Evolutionary conservation across 2,797 vertebrate genomes (phyloP).

Genomic region (Aselliscus stoliczkanus): DNA sequence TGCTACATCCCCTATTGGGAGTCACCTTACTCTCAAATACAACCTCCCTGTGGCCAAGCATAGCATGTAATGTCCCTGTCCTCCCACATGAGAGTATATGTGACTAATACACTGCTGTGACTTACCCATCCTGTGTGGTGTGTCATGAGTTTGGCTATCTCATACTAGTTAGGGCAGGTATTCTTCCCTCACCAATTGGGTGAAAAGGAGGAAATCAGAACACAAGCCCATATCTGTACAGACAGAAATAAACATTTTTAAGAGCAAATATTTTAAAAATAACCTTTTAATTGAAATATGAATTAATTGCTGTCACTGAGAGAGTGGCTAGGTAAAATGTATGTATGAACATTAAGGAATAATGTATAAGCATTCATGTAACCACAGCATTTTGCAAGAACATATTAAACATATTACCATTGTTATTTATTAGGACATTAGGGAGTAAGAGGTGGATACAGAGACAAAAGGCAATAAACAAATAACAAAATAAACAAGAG

Average conservation of each 20-base stretch:
- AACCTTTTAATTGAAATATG: not conserved
- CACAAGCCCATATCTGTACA: not conserved
- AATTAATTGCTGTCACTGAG: not conserved
- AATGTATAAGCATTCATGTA: not conserved
- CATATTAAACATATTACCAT: not conserved
- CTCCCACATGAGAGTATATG: not conserved
- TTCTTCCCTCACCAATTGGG: not conserved
- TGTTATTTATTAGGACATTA: not conserved
- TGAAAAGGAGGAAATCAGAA: not conserved
- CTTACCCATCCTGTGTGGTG: not conserved
- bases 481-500: not conserved
- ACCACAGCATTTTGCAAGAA: not conserved
- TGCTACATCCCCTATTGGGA: not conserved
- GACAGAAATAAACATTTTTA: not conserved
- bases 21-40: not conserved
- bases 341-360: not conserved
- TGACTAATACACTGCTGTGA: not conserved
- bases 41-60: accelerated
- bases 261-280: not conserved
- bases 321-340: not conserved
- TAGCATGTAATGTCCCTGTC: not conserved
- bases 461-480: not conserved
- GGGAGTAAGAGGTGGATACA: not conserved
- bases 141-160: not conserved
- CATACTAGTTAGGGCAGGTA: not conserved